phyloP scores from a whole-genome alignment of 2,113 vertebrate species.

The Colinus virginianus region DNA sequence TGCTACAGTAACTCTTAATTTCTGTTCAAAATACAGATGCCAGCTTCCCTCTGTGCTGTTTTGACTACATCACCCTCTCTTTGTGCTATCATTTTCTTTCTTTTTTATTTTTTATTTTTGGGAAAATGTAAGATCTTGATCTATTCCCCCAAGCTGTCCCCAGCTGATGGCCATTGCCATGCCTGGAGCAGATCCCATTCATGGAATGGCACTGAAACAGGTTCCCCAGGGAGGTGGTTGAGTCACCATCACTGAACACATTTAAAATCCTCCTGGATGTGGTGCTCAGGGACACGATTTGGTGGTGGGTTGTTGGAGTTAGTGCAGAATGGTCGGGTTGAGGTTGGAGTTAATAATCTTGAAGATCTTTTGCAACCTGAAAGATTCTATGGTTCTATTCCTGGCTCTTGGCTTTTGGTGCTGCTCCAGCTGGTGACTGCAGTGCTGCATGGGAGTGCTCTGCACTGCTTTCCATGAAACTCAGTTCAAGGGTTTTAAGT shows the following conservation, averaged over 20 bases:
- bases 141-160: background rate
- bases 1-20: background rate
- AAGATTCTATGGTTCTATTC: background rate
- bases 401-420: background rate
- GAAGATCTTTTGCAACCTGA: no score
- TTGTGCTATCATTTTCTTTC: accelerated
- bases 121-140: accelerated
- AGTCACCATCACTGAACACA: no score
- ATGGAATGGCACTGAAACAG: no score
- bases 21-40: background rate
- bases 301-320: no score
- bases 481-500: background rate
- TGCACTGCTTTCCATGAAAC: no score
- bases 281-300: no score
- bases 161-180: accelerated
- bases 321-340: no score
- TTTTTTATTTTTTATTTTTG: background rate
- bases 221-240: no score
- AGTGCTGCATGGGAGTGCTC: background rate
- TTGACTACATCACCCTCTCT: background rate
- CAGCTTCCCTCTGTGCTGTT: background rate
- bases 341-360: no score
- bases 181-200: no score
- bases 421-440: background rate
- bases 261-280: no score